phyloP scores from a whole-genome alignment of 2,797 vertebrate species.

The Apodemus agrarius region DNA sequence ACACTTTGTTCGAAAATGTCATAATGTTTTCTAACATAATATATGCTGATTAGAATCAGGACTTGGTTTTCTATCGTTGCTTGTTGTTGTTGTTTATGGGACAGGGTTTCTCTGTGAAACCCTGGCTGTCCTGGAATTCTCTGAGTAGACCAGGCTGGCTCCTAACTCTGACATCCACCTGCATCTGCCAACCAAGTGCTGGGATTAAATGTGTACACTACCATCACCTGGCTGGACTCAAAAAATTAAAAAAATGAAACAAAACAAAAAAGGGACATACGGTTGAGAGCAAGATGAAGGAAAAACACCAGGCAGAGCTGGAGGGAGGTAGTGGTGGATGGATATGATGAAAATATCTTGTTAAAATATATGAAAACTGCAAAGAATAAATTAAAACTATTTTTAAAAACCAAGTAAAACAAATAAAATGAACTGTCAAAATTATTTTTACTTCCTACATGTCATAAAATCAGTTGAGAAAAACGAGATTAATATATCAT shows the following conservation, averaged over 20 bases:
- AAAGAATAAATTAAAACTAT: neutral
- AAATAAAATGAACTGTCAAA: neutral
- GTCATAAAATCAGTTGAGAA: neutral
- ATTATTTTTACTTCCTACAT: neutral
- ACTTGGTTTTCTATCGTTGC: neutral
- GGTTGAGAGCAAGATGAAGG: neutral
- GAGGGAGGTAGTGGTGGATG: neutral
- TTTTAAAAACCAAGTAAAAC: neutral
- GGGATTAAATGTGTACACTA: neutral
- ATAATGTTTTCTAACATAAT: neutral
- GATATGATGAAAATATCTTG: neutral
- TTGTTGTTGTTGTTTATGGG: neutral
- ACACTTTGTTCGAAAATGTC: neutral
- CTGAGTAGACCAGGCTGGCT: neutral
- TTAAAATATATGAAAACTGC: neutral
- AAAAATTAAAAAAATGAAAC: neutral
- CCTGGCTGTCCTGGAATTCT: neutral
- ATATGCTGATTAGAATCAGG: neutral
- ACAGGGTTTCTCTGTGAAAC: neutral
- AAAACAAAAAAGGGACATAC: neutral
- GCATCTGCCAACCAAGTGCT: neutral
- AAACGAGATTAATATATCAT: neutral
- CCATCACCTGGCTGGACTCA: neutral
- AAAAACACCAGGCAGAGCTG: neutral
- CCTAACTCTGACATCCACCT: neutral